phyloP scores from a whole-genome alignment of 2,888 invertebrate genomes.

The Drosophila limbata region DNA sequence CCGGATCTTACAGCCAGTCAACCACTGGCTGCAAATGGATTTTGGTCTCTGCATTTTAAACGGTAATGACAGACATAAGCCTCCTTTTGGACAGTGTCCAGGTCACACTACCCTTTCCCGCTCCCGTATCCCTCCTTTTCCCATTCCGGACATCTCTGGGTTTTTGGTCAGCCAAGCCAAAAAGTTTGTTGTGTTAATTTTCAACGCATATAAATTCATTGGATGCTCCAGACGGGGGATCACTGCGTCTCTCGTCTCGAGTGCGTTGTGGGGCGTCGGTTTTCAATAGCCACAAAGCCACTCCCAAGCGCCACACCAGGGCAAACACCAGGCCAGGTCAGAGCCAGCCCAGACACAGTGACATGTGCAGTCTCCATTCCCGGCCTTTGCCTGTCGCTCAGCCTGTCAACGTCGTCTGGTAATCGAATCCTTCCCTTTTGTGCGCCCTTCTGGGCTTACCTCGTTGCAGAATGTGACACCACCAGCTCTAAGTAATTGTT shows the following conservation, averaged over 20 bases:
- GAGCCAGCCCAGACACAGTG: slow-evolving; percentile 6
- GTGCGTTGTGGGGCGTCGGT: slow-evolving; percentile 50
- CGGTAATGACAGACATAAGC: slow-evolving; percentile 72
- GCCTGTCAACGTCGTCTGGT: slow-evolving; percentile 50
- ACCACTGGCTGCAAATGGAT: slow-evolving; percentile 58
- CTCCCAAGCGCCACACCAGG: slow-evolving; percentile 14
- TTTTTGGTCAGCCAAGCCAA: slow-evolving; percentile 60
- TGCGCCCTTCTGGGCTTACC: slow-evolving; percentile 7
- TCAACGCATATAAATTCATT: slow-evolving; percentile 72
- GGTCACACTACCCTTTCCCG: background rate
- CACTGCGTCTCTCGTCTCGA: slow-evolving; percentile 41
- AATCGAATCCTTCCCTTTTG: slow-evolving; percentile 49
- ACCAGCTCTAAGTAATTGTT: slow-evolving; percentile 34
- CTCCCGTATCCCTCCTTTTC: background rate
- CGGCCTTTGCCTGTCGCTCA: slow-evolving; percentile 35
- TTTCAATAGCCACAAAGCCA: slow-evolving; percentile 62
- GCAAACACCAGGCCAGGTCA: slow-evolving; percentile 5
- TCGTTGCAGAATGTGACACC: slow-evolving; percentile 5
- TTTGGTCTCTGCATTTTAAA: slow-evolving; percentile 59
- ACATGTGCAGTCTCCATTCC: slow-evolving; percentile 20
- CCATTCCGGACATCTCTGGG: slow-evolving; percentile 4
- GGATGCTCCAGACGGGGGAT: slow-evolving; percentile 45
- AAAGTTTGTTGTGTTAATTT: slow-evolving; percentile 78
- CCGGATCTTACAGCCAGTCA: slow-evolving; percentile 17
- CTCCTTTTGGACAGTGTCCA: slow-evolving; percentile 23